phyloP scores from a whole-genome alignment of 2,113 vertebrate species.

The Oenanthe oenanthe region DNA sequence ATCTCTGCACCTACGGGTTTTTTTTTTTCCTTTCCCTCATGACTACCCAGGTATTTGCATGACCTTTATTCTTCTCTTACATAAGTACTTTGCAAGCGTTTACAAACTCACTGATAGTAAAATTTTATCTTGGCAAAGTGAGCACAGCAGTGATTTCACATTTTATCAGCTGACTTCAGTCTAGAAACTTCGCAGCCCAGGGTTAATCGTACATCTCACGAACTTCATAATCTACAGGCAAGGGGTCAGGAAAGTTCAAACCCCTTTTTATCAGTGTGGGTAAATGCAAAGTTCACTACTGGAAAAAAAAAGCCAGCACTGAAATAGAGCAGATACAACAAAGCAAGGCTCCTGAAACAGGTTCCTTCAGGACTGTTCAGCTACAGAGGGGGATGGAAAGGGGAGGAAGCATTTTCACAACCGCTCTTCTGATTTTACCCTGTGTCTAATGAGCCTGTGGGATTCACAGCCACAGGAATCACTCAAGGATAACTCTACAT shows the following conservation, averaged over 20 bases:
- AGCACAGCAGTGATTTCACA: neutral
- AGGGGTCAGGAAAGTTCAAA: slow-evolving; percentile 24
- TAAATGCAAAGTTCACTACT: neutral
- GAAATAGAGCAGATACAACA: neutral
- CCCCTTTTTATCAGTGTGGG: neutral
- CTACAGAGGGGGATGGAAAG: neutral
- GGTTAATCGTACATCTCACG: neutral
- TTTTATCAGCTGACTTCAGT: slow-evolving; percentile 29
- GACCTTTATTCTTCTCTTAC: slow-evolving; percentile 22
- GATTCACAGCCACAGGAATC: neutral
- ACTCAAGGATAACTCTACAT: neutral
- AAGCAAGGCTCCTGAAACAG: neutral
- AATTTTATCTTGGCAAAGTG: slow-evolving; percentile 11
- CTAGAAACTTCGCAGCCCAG: neutral
- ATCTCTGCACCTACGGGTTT: neutral
- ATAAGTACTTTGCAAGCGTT: neutral
- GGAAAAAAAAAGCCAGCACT: neutral
- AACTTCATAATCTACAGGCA: neutral
- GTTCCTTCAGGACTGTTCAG: neutral
- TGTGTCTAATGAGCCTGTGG: neutral
- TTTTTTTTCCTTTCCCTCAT: neutral
- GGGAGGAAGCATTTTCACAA: neutral
- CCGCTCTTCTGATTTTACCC: neutral
- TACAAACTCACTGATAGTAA: neutral
- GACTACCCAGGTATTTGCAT: neutral